Evolutionary conservation across 2,113 vertebrate species (phyloP).

Genomic region (Bufo bufo): DNA sequence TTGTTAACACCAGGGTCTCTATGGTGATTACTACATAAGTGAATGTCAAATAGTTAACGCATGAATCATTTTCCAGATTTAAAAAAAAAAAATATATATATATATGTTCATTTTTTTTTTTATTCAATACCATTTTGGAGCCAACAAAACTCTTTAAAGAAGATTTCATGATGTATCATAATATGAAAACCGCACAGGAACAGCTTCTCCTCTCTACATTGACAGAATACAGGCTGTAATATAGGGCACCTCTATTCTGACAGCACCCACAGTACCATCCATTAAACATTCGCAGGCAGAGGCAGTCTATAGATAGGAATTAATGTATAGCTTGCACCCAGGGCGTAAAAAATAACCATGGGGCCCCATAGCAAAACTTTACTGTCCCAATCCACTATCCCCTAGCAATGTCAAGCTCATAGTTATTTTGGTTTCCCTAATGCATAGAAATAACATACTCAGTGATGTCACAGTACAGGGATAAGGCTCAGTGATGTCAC

Average conservation of each 20-base stretch:
- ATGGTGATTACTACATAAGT: neutral
- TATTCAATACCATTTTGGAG: neutral
- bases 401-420: too few species aligned
- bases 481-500: too few species aligned
- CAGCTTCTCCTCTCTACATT: neutral
- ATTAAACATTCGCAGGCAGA: neutral
- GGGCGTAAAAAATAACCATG: too few species aligned
- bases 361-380: too few species aligned
- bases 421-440: too few species aligned
- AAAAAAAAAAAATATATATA: neutral
- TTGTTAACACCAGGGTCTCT: slow-evolving; percentile 19
- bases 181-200: neutral
- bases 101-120: neutral
- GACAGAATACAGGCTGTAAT: neutral
- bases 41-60: neutral
- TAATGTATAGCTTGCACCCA: too few species aligned
- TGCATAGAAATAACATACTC: too few species aligned
- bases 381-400: too few species aligned
- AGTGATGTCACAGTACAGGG: too few species aligned
- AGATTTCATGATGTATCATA: neutral
- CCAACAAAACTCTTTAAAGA: neutral
- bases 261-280: neutral
- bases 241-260: neutral
- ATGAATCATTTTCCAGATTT: slow-evolving; percentile 24
- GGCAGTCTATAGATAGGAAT: too few species aligned